Evolutionary conservation across 2,797 vertebrate genomes (phyloP), one percentile per base, ranked within the genome.

Genomic region (Pampus argenteus): DNA sequence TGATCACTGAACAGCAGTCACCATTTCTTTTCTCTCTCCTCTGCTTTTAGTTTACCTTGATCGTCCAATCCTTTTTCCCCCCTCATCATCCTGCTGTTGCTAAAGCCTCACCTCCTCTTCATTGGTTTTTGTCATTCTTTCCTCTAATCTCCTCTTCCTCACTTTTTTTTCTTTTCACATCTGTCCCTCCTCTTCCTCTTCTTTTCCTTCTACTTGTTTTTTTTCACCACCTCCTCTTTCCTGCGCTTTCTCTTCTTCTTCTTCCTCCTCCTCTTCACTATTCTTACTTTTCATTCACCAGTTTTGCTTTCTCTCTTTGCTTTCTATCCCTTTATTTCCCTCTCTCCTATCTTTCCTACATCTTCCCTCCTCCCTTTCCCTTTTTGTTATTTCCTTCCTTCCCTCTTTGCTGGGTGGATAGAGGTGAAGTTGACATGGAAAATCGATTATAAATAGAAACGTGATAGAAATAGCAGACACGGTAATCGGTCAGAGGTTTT

Each of bases 1-100:
- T 89, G 87, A 90, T 88, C 84, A 71, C 61, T 70, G 59, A 78
- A 29, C 66, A 76, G 82, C 67, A 65, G 56, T 76, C 28, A 0
- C 34, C 26, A 38, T 25, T 76, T 74, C 67, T 48, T 56, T 50
- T 71, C 55, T 36, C 22, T 56, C 18, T 58, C 34, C 8, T 34
- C 23, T 11, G 13, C 47, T 51, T 62, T 56, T 29, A 23, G 22
- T 65, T 54, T 15, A 48, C 14, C 57, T 65, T 3, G 1, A 47
- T 58, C 49, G 2, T 17, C 52, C 61, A 14, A 7, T 63, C 18
- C 18, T 11, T 23, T 5, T 34, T 13, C 31, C 29, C 9, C 31
- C 2, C 22, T 45, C 47, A 17, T 74, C 31, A 59, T 68, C 68
- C 75, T 83, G 62, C 84, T 76, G 71, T 15, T 77, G 62, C 65